Evolutionary conservation across 2,888 invertebrate species (phyloP), one percentile per base, ranked within the genome.

Genomic region (Nymphalis urticae): DNA sequence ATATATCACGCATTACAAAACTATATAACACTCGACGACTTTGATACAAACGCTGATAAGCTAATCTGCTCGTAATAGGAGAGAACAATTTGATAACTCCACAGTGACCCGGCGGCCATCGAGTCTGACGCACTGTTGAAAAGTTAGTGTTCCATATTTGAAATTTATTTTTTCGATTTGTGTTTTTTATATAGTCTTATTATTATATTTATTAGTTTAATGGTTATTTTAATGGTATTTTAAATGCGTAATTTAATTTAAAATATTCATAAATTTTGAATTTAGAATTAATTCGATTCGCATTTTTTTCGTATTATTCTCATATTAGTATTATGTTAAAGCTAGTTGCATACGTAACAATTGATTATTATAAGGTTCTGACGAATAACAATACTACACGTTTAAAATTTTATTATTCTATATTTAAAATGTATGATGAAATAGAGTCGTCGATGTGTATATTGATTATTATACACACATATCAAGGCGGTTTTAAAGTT

Each of bases 1-100:
- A 73, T 70, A 71, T 84, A 83, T 82, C 79, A 71, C 62, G 61
- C 73, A 82, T 83, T 82, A 83, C 80, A 83, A 81, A 83, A 83
- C 75, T 81, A 78, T 77, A 75, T 76, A 75, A 64, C 76, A 77
- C 76, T 85, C 77, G 79, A 87, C 82, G 81, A 83, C 78, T 77
- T 75, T 81, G 85, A 88, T 89, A 89, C 85, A 85, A 84, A 77
- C 76, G 67, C 76, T 82, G 90, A 91, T 90, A 91, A 86, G 75
- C 68, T 85, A 88, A 89, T 88, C 87, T 82, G 71, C 75, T 75
- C 72, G 79, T 85, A 84, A 86, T 85, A 83, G 75, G 73, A 75
- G 75, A 76, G 75, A 75, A 79, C 76, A 78, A 77, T 77, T 76
- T 81, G 83, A 85, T 86, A 85, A 84, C 79, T 66, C 68, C 80